phyloP scores from a whole-genome alignment of 2,797 vertebrate species.

The Micromesistius poutassou region DNA sequence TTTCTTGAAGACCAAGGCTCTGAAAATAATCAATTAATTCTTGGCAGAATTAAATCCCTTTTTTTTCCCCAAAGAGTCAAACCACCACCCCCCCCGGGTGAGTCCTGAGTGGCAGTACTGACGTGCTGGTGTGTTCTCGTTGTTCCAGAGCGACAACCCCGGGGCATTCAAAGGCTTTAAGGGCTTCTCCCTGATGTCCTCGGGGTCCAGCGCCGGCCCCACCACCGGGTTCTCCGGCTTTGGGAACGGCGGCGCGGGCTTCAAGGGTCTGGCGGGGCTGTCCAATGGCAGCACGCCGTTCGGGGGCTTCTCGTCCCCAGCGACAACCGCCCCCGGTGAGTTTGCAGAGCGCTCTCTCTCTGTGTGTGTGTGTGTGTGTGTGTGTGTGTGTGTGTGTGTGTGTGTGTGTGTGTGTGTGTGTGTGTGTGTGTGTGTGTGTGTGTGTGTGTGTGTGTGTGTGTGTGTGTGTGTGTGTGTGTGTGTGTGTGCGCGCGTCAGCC shows the following conservation, averaged over 20 bases:
- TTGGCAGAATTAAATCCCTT: neutral
- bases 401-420: constrained; percentile 11
- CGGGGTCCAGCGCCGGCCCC: constrained; percentile 10
- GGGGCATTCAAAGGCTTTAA: constrained; percentile 73
- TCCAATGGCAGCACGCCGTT: constrained; percentile 66
- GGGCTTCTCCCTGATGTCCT: constrained; percentile 60
- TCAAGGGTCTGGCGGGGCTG: constrained; percentile 66
- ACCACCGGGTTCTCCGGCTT: constrained; percentile 52
- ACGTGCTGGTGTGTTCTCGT: neutral
- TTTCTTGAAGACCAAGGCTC: neutral
- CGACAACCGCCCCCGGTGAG: constrained; percentile 58
- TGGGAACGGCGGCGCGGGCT: constrained; percentile 58
- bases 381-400: constrained; percentile 4
- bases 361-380: constrained; percentile 1
- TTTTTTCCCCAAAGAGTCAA: too few relatives aligned
- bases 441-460: neutral
- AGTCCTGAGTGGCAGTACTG: too few relatives aligned
- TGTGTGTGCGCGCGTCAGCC: too few relatives aligned
- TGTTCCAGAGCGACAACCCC: constrained; percentile 55
- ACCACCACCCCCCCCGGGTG: too few relatives aligned
- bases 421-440: constrained; percentile 3
- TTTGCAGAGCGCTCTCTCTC: neutral
- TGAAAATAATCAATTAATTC: neutral
- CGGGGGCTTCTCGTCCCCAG: constrained; percentile 51
- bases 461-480: neutral